Evolutionary conservation across 2,888 invertebrate species (phyloP), one percentile per base, ranked within the genome.

Genomic region (Selenia dentaria): DNA sequence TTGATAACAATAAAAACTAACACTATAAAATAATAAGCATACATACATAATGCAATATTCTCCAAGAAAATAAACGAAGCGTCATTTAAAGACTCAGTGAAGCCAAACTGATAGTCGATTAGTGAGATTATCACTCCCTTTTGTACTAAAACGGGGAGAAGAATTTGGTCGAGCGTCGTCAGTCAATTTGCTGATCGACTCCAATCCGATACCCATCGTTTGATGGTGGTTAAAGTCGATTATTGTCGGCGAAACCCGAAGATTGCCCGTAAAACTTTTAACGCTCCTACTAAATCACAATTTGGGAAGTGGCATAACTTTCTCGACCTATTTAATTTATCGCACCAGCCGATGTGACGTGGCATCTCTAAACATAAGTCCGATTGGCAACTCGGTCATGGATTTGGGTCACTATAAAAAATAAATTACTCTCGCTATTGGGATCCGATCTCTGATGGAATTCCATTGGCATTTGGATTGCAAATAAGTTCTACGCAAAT

Each of bases 221-320:
- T 70, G 67, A 70, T 67, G 64, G 66, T 64, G 68, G 59, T 68
- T 72, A 70, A 76, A 75, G 72, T 74, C 77, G 78, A 82, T 80
- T 81, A 79, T 74, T 64, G 70, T 62, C 67, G 65, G 64, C 65
- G 64, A 49, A 70, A 74, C 65, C 67, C 74, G 70, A 78, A 78
- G 78, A 82, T 79, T 74, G 79, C 74, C 74, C 78, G 77, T 79
- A 79, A 80, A 82, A 79, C 73, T 80, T 80, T 78, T 82, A 82
- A 81, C 73, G 79, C 67, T 67, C 65, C 66, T 55, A 75, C 74
- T 78, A 78, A 82, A 79, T 81, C 78, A 77, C 79, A 74, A 79
- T 80, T 62, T 69, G 71, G 50, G 47, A 68, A 67, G 59, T 63
- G 6, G 63, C 69, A 70, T 72, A 71, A 74, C 78, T 79, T 74